These are phyloP conservation scores for Hyalella azteca DNA, from an alignment of 2,888 invertebrate species.

Conservation along the genomic window DNA sequence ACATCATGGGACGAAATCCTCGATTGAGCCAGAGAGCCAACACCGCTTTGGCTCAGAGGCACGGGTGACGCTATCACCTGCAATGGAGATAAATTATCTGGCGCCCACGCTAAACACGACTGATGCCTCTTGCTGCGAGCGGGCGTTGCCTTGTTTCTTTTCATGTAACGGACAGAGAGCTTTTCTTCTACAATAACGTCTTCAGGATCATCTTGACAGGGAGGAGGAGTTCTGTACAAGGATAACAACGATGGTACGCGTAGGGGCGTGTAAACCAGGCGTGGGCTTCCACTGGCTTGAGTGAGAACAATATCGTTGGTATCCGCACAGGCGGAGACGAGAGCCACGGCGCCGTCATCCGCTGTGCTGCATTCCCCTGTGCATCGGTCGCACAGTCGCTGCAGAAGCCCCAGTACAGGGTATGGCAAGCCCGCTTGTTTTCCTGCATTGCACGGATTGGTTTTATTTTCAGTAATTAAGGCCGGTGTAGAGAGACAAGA, in stretches of 20 bases:
- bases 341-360: neutral
- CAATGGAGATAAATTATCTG: conserved; percentile 37
- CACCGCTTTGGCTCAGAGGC: neutral
- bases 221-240: conserved; percentile 28
- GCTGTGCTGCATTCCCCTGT: neutral
- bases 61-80: neutral
- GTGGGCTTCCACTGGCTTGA: neutral
- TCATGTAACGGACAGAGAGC: neutral
- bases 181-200: neutral
- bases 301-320: neutral
- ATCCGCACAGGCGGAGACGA: conserved; percentile 4
- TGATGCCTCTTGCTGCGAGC: neutral
- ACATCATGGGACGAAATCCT: neutral
- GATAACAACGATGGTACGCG: conserved; percentile 45
- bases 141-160: neutral
- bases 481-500: neutral
- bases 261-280: conserved; percentile 34
- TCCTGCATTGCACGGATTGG: neutral
- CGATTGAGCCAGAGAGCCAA: neutral
- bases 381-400: conserved; percentile 21
- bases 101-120: conserved; percentile 35
- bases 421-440: neutral
- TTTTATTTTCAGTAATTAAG: neutral
- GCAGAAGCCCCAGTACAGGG: conserved; percentile 8
- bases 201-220: neutral